Percentiles rank a stretch among this genome's conserved stretches.
Conservation (phyloP, 1,140 invertebrate species). For the Habropoda laboriosa region DNA sequence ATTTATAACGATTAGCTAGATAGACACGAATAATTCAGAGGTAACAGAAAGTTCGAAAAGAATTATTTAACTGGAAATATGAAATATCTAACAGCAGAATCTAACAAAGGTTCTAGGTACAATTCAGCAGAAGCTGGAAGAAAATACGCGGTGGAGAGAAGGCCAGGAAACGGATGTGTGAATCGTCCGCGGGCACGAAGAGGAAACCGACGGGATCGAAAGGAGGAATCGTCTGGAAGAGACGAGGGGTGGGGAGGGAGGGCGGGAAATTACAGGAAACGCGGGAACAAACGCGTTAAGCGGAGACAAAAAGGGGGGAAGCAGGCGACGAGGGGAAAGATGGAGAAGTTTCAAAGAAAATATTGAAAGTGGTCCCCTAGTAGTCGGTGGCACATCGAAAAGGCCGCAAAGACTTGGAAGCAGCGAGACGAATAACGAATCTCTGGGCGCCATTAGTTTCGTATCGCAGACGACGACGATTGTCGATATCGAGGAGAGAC, state of each 20-base stretch:
- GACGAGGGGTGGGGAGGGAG: no score
- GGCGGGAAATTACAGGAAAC: neutral
- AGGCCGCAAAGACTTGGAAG: constrained; percentile 33
- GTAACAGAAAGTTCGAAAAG: no score
- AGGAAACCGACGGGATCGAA: neutral
- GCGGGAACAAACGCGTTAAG: constrained; percentile 1
- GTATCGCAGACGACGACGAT: constrained; percentile 63
- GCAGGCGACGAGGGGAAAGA: neutral
- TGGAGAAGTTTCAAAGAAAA: constrained; percentile 38
- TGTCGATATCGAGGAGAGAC: constrained; percentile 59
- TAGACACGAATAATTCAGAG: no score
- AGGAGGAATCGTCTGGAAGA: neutral
- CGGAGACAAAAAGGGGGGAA: neutral
- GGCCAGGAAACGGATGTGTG: neutral
- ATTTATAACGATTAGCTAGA: no score
- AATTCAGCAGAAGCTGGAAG: neutral
- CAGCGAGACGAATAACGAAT: constrained; percentile 59
- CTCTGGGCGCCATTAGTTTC: constrained; percentile 63
- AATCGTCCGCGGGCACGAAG: no score
- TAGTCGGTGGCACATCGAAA: neutral
- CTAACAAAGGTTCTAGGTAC: no score
- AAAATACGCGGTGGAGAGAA: no score
- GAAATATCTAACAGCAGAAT: neutral
- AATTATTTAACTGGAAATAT: no score
- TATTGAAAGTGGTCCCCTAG: constrained; percentile 10